phyloP scores from a whole-genome alignment of 2,113 vertebrate genomes.

The Peromyscus polionotus region DNA sequence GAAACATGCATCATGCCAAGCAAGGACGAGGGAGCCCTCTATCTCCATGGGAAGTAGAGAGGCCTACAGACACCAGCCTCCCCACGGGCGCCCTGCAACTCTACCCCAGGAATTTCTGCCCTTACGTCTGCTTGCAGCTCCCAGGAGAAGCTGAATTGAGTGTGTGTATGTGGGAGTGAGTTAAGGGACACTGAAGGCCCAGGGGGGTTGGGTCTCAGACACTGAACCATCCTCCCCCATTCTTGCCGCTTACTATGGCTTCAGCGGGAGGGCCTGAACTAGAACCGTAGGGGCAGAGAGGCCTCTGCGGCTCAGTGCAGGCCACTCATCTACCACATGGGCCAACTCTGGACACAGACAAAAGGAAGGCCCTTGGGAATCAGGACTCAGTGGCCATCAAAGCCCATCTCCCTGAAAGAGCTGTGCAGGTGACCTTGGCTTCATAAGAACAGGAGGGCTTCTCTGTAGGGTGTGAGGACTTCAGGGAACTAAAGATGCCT shows the following conservation, averaged over 20 bases:
- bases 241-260: background rate
- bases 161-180: background rate
- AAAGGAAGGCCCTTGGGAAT: background rate
- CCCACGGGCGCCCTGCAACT: background rate
- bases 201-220: rapidly evolving
- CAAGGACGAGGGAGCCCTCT: background rate
- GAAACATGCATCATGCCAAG: rapidly evolving
- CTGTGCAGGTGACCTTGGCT: no score
- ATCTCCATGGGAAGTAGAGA: background rate
- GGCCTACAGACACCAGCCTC: background rate
- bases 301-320: background rate
- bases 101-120: background rate
- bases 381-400: background rate
- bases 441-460: background rate
- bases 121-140: rapidly evolving
- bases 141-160: background rate
- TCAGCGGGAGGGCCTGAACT: no score
- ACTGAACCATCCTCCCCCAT: rapidly evolving
- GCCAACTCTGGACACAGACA: background rate
- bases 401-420: background rate
- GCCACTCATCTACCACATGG: rapidly evolving
- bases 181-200: background rate
- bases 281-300: background rate
- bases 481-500: rapidly evolving
- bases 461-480: no score